phyloP scores from a whole-genome alignment of 2,797 vertebrate species.

The Esox masquinongy region DNA sequence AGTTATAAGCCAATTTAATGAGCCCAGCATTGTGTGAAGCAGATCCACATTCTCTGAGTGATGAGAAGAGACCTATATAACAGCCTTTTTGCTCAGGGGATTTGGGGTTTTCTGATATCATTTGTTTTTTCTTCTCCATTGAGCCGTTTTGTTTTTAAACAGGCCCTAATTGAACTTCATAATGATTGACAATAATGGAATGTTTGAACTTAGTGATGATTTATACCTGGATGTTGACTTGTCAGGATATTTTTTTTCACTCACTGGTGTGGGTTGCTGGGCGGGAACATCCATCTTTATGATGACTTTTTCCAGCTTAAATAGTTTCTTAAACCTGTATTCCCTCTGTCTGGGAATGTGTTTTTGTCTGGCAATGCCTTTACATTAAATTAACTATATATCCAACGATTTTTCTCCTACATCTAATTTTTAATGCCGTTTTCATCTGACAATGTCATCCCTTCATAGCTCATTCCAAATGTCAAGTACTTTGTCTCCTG shows the following conservation, averaged over 20 bases:
- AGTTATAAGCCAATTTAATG: slow-evolving; percentile 32
- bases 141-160: background rate
- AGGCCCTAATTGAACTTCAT: background rate
- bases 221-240: background rate
- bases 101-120: background rate
- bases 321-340: background rate
- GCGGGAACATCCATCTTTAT: background rate
- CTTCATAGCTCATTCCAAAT: slow-evolving; percentile 67
- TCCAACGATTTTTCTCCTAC: slow-evolving; percentile 9
- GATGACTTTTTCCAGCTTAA: background rate
- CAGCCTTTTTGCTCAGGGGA: background rate
- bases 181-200: background rate
- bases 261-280: background rate
- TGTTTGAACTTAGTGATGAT: slow-evolving; percentile 3
- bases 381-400: slow-evolving; percentile 25
- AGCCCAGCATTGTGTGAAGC: slow-evolving; percentile 33
- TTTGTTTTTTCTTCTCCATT: background rate
- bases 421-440: background rate
- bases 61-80: slow-evolving; percentile 16
- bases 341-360: background rate
- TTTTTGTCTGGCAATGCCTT: background rate
- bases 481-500: slow-evolving; percentile 69
- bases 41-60: slow-evolving; percentile 39
- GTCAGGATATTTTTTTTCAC: background rate
- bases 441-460: slow-evolving; percentile 47